These are phyloP conservation scores for Limnephilus lunatus DNA, from an alignment of 2,888 invertebrate species.

Conservation along the genomic window DNA sequence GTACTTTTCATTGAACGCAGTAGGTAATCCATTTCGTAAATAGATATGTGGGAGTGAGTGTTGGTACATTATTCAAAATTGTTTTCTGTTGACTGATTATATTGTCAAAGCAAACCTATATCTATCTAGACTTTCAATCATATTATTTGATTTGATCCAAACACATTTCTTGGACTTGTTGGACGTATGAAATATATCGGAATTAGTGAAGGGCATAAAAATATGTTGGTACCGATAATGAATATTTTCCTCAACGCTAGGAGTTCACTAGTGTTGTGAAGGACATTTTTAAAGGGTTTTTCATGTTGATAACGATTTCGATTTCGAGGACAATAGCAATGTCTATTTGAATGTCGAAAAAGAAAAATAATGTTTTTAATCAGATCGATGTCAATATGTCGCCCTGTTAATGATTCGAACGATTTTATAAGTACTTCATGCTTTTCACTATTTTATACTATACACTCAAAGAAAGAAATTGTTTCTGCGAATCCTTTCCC, in stretches of 20 bases:
- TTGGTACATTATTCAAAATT: neutral
- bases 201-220: neutral
- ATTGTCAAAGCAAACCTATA: neutral
- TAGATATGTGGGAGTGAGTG: neutral
- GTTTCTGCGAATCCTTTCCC: too few relatives aligned
- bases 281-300: neutral
- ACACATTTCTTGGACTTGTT: neutral
- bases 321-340: neutral
- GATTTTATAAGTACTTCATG: neutral
- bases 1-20: neutral
- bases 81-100: neutral
- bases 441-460: neutral
- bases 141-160: neutral
- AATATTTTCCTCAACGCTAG: too few relatives aligned
- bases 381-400: neutral
- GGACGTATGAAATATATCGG: neutral
- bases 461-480: neutral
- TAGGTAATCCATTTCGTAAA: neutral
- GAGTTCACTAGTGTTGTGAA: too few relatives aligned
- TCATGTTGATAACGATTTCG: neutral
- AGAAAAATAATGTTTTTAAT: neutral
- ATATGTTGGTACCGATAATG: neutral
- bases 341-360: neutral
- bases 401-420: neutral
- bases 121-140: neutral